Evolutionary conservation across 2,797 vertebrate genomes (phyloP).

Genomic region (Gymnothorax reevesii): DNA sequence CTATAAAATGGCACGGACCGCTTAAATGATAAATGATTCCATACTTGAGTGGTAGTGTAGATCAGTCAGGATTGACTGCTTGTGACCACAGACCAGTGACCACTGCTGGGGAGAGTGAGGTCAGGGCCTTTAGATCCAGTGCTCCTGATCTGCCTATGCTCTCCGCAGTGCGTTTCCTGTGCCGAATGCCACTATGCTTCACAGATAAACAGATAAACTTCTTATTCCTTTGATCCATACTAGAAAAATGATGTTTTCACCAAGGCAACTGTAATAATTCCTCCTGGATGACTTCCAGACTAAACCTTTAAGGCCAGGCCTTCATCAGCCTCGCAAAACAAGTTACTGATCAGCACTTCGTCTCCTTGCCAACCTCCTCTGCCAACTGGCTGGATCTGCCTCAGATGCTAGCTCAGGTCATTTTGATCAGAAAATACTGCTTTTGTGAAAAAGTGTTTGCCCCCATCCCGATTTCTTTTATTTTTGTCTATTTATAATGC

Average conservation of each 20-base stretch:
- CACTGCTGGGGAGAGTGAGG: background rate
- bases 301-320: background rate
- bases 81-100: too few relatives aligned
- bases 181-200: background rate
- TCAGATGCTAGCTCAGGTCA: constrained; percentile 34
- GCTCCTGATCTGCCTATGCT: constrained; percentile 17
- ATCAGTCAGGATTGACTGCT: background rate
- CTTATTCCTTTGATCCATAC: background rate
- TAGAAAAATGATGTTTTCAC: background rate
- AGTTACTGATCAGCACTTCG: constrained; percentile 32
- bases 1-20: too few relatives aligned
- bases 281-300: background rate
- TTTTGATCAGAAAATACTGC: background rate
- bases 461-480: too few relatives aligned
- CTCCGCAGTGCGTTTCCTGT: constrained; percentile 11
- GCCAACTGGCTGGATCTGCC: constrained; percentile 25
- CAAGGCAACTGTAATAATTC: background rate
- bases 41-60: background rate
- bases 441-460: too few relatives aligned
- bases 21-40: too few relatives aligned
- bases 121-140: background rate
- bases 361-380: constrained; percentile 30
- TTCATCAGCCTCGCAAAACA: constrained; percentile 34
- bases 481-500: too few relatives aligned
- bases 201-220: constrained; percentile 1